phyloP scores from a whole-genome alignment of 1,140 invertebrate genomes.

The Colletes gigas region DNA sequence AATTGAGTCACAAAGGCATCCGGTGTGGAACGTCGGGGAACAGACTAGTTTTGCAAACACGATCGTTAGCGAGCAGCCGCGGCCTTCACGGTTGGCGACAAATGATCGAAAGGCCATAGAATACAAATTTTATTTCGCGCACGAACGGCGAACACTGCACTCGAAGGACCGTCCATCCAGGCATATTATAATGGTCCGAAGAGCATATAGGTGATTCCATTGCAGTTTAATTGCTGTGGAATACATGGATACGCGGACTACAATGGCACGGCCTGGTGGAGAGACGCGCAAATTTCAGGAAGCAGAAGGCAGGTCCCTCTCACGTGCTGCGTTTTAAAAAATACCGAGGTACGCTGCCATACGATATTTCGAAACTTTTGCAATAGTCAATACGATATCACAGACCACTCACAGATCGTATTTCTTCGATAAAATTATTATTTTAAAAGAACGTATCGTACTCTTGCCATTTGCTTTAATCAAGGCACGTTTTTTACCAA shows the following conservation, averaged over 20 bases:
- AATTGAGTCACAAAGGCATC: too few relatives aligned
- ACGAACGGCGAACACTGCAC: not conserved
- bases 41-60: not conserved
- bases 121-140: conserved; percentile 27
- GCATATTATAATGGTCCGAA: conserved; percentile 28
- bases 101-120: not conserved
- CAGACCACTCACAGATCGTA: too few relatives aligned
- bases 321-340: conserved; percentile 80
- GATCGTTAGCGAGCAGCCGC: not conserved
- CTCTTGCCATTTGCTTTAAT: too few relatives aligned
- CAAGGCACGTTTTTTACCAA: too few relatives aligned
- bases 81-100: not conserved
- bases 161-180: not conserved
- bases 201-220: conserved; percentile 57
- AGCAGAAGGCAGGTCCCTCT: conserved; percentile 75
- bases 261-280: conserved; percentile 80
- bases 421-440: too few relatives aligned
- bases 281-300: conserved; percentile 71
- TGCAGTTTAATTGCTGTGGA: conserved; percentile 83
- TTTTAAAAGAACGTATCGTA: too few relatives aligned
- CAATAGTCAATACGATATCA: not conserved
- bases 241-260: conserved; percentile 81
- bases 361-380: not conserved
- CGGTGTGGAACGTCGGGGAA: too few relatives aligned
- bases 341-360: conserved; percentile 70